Base-by-base conservation (phyloP, 2,113 vertebrate species). In the Oceanites oceanicus region DNA sequence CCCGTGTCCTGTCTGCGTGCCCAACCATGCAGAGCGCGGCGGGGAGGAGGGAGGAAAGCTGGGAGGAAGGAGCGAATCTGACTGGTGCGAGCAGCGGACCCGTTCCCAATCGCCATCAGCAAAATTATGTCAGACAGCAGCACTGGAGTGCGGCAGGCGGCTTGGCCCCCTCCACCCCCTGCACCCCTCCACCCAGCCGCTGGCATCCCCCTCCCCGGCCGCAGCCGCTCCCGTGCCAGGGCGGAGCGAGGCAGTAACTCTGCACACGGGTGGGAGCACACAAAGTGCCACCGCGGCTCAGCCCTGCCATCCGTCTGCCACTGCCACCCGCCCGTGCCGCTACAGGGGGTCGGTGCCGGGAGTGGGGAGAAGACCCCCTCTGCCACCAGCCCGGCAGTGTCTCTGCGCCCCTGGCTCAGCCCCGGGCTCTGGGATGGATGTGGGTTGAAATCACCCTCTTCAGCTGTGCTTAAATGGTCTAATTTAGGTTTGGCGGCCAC, bases 331-430 rank as follows among this genome's bases (percentile, higher is more conserved):
- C 56, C 27, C 8, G 0, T 3, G 2, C 18, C 1, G 3, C 30
- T 13, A 50, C 10, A 3, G 21, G 40, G 56, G 36, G 40, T 49
- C 21, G 6, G 45, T 15, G 36, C 23, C 1, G 0, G 71, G 62
- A 23, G 19, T 0, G 1, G 10, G 13, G 13, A 32, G 34, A 15
- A 30, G 11, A 80, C 0, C 29, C 58, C n/a, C 59, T 77, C 44
- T 61, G 68, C 59, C 77, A 4, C 22, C 0, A 0, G 13, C 65
- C 18, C 5, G 0, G 8, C 7, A 2, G 45, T 1, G 1, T 9
- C 62, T 29, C 72, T 4, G 50, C 5, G 1, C 2, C 29, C 67
- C 21, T 3, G 0, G 36, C 65, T 84, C 80, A 16, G 80, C 40
- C 32, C 25, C 1, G 4, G 13, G 2, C 32, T 27, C 21, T 49